Base-by-base conservation (phyloP, 2,113 vertebrate genomes). In the Sylvicapra grimmia region DNA sequence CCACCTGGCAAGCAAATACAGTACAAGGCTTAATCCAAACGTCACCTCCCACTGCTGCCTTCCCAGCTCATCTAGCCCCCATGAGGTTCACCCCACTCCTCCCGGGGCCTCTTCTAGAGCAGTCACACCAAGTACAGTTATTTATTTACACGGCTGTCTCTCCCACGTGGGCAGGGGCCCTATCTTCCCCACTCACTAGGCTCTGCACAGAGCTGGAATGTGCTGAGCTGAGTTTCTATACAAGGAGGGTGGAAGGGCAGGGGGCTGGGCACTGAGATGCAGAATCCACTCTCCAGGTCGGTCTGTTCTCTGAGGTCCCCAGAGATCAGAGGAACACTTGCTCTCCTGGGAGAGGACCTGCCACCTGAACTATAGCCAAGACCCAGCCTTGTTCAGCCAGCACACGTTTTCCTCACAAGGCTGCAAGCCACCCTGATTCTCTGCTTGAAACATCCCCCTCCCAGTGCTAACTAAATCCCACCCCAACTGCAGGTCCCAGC, bases 91-190 rank as follows among this genome's bases (percentile, higher is more conserved):
- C 77, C 8, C 8, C 13, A 5, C 79, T 91, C 92, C 93, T 96
- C 94, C 40, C 1, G 0, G 27, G 90, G 54, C 84, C 75, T 90
- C 75, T 51, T 54, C 65, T 36, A 77, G 59, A 65, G 65, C 96
- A 59, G 72, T 93, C 95, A 94, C 84, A 36, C 18, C 44, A 83
- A 87, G 87, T 23, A 10, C 51, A 86, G 93, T 86, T 97, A 95
- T 95, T 97, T 97, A 97, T 96, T 97, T 97, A 95, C 90, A 92
- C 1, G 18, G 94, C n/a, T 3, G 27, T 96, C 94, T 94, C 93
- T 92, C 96, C 87, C 90, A 96, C 36, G 53, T 97, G 96, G 95
- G 95, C 36, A 47, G 94, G 83, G 95, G 95, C 94, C 96, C 90
- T n/a, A 49, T 80, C 93, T 95, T 95, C 79, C 96, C 93, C 53